Evolutionary conservation across 2,113 vertebrate species (phyloP), one percentile per base, ranked within the genome.

Genomic region (Macroglossus sobrinus): DNA sequence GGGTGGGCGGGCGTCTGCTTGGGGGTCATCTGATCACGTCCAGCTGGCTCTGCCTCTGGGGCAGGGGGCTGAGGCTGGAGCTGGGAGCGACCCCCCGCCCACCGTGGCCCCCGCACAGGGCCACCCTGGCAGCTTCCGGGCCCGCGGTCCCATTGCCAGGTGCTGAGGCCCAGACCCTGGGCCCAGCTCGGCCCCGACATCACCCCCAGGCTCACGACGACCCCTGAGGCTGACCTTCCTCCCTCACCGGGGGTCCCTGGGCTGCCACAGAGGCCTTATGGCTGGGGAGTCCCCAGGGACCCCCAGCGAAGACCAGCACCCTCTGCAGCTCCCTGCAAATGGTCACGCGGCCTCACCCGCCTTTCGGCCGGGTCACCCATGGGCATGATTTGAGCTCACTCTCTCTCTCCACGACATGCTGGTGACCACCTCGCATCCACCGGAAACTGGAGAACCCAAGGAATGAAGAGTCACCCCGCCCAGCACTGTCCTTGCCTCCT

Each of bases 391-490:
- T 38, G 53, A 63, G 45, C 5, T 18, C 2, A 10, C 11, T 18
- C 10, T 86, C 9, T 86, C 9, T 30, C 33, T 74, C 33, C 30
- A 16, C 28, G 14, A 33, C n/a, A 18, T 3, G 33, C 40, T 26
- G 64, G 38, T 22, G 47, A 21, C 19, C n/a, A 7, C 45, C 78
- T 93, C 53, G 84, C 72, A 14, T 26, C 43, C 74, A 28, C 11
- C 4, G n/a, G n/a, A 16, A 10, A 14, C 47, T 47, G 1, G 4
- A 18, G 16, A 28, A n/a, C 33, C 11, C 28, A 0, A 21, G 53
- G 72, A 38, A 21, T 2, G 13, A 82, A 45, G 47, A 45, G 47
- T 7, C 38, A 24, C 7, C 18, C 18, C 4, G 22, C 47, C 69
- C 24, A 43, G 61, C 30, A 33, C 50, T 33, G 8, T 53, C 35